phyloP scores from a whole-genome alignment of 2,888 invertebrate species.

The Lochmaea crataegi region DNA sequence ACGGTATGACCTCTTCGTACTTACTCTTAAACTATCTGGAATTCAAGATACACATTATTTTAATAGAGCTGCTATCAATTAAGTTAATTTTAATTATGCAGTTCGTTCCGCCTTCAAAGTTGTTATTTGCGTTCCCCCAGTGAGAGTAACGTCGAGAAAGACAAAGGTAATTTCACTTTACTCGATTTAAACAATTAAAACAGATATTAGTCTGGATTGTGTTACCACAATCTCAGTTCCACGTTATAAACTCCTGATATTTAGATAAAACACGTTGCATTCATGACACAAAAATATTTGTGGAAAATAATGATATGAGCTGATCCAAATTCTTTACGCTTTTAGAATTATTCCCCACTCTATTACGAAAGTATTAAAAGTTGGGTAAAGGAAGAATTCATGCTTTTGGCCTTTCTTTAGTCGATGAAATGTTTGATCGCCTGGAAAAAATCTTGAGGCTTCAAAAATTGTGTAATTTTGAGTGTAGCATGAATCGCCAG shows the following conservation, averaged over 20 bases:
- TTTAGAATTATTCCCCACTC: too few species aligned
- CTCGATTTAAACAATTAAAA: conserved; percentile 30
- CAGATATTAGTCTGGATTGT: conserved; percentile 30
- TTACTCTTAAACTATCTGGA: neutral
- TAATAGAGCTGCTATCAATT: conserved; percentile 8
- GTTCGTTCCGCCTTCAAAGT: conserved; percentile 1
- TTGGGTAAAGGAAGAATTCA: too few species aligned
- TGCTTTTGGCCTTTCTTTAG: too few species aligned
- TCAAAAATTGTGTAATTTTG: too few species aligned
- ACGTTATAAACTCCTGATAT: conserved; percentile 20
- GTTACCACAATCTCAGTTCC: conserved; percentile 21
- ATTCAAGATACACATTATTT: neutral
- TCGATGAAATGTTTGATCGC: too few species aligned
- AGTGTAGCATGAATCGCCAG: too few species aligned
- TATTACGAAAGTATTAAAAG: too few species aligned
- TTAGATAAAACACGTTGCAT: conserved; percentile 1
- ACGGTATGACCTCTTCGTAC: neutral
- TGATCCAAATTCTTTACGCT: too few species aligned
- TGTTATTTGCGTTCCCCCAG: conserved; percentile 13
- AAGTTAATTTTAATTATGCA: conserved; percentile 10
- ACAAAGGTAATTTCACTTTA: conserved; percentile 28
- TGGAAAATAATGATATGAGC: neutral
- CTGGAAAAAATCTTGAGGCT: too few species aligned
- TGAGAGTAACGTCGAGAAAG: neutral
- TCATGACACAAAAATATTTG: neutral